Conservation (phyloP, 2,797 vertebrate genomes). For the Enteromius argenteus region DNA sequence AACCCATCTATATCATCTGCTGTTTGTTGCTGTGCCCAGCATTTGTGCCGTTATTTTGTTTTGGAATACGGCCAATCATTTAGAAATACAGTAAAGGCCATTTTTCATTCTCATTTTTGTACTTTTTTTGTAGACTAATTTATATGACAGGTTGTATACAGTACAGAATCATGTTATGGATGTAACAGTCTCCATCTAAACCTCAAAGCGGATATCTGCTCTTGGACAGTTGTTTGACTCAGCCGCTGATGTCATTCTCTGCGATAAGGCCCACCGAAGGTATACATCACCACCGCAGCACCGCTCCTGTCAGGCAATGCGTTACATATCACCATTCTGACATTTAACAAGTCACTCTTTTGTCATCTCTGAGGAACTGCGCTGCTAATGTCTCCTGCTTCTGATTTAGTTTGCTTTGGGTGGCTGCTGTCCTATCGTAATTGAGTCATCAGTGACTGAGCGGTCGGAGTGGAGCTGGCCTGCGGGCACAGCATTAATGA, state of each 20-base stretch:
- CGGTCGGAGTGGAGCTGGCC: constrained; percentile 42
- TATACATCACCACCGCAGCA: not conserved
- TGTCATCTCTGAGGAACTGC: constrained; percentile 53
- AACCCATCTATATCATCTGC: not conserved
- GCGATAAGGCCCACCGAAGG: not conserved
- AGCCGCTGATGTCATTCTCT: constrained; percentile 25
- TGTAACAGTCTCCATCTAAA: not conserved
- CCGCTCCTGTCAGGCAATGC: constrained; percentile 9
- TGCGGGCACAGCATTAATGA: constrained; percentile 54
- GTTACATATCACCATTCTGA: constrained; percentile 20
- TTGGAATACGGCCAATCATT: not conserved
- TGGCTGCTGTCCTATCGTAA: constrained; percentile 58
- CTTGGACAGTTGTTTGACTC: constrained; percentile 15
- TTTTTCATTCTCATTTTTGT: not conserved
- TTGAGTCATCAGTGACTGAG: constrained; percentile 61
- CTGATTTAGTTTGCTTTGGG: constrained; percentile 60
- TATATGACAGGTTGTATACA: not conserved
- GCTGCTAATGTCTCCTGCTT: constrained; percentile 48
- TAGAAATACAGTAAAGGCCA: not conserved
- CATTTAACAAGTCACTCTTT: constrained; percentile 42
- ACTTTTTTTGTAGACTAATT: not conserved
- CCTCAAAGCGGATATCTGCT: not conserved
- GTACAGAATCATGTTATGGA: not conserved
- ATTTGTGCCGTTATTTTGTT: not conserved
- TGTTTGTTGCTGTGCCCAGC: not conserved